A percentile compares a stretch with the other conserved stretches of the same genome.
These are phyloP conservation scores for Nycticorax nycticorax DNA, from an alignment of 2,113 vertebrate genomes.

Conservation along the genomic window DNA sequence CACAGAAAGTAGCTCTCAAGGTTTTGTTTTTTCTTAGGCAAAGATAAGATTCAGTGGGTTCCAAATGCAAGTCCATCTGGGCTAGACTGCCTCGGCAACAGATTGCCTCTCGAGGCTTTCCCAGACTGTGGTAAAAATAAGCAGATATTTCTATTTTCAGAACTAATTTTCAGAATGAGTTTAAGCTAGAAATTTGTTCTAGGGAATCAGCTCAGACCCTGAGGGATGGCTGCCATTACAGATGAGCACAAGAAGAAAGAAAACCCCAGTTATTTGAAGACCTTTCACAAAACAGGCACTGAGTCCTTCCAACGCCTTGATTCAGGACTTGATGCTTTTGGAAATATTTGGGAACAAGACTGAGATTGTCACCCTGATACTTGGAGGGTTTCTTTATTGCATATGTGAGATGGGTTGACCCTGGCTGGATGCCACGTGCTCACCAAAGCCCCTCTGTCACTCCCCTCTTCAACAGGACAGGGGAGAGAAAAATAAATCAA, in stretches of 20 bases:
- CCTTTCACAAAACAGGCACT: neutral
- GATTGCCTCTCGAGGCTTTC: neutral
- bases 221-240: neutral
- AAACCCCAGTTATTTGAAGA: neutral
- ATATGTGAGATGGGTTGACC: no score
- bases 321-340: neutral
- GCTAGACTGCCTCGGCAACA: neutral
- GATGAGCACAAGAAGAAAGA: neutral
- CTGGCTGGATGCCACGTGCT: no score
- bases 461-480: no score
- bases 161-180: neutral
- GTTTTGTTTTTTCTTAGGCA: neutral
- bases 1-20: neutral
- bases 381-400: neutral
- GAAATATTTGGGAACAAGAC: neutral
- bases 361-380: neutral
- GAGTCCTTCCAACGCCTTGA: neutral
- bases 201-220: neutral
- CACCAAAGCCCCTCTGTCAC: no score
- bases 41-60: neutral
- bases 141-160: neutral
- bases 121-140: neutral
- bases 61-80: neutral
- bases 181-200: neutral
- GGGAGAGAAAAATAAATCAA: no score